Evolutionary conservation across 2,113 vertebrate species (phyloP).

Genomic region (Aleadryas rufinucha): DNA sequence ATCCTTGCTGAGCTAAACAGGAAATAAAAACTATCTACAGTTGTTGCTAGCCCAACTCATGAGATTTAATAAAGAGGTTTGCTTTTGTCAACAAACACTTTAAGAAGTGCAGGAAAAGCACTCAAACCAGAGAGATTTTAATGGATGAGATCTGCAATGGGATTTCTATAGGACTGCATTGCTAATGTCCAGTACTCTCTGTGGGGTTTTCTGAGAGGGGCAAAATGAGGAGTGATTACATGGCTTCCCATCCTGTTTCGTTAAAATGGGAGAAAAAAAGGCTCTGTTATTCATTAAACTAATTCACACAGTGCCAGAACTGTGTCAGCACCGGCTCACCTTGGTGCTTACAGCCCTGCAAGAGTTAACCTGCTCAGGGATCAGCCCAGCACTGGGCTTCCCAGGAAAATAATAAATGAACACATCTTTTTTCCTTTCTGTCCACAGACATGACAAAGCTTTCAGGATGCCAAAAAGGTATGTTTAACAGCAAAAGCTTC

Average conservation of each 20-base stretch:
- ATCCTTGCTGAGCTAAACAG: neutral
- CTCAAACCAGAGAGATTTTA: neutral
- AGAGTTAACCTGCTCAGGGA: neutral
- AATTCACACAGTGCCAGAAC: neutral
- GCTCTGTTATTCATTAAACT: neutral
- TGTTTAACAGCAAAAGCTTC: constrained; percentile 41
- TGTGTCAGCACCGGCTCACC: neutral
- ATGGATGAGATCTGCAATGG: neutral
- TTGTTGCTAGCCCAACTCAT: neutral
- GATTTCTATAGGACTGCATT: neutral
- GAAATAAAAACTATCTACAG: neutral
- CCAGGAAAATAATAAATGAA: neutral
- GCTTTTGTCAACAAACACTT: neutral
- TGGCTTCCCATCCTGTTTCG: neutral
- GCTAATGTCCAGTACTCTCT: neutral
- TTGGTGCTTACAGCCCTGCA: neutral
- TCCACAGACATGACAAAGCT: constrained; percentile 80
- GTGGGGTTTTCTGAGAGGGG: neutral
- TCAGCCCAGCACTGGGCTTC: neutral
- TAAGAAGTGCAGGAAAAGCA: neutral
- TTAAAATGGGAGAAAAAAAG: neutral
- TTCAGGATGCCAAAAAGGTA: constrained; percentile 89
- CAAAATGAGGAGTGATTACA: neutral
- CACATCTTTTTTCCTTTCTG: neutral
- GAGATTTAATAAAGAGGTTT: neutral